Evolutionary conservation across 2,888 invertebrate species (phyloP).

Genomic region (Brenthis hecate): DNA sequence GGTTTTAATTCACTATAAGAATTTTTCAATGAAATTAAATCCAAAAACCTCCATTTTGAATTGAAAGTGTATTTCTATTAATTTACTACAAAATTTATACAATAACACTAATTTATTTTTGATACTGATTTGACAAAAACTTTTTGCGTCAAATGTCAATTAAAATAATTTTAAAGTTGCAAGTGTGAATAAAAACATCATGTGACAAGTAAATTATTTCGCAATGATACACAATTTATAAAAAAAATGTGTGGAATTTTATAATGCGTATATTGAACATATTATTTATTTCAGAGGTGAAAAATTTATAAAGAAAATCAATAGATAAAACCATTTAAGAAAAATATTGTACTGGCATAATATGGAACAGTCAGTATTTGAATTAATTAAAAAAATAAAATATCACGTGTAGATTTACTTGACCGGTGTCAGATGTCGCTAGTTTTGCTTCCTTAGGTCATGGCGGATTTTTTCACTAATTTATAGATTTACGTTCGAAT

Average conservation of each 20-base stretch:
- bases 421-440: slow-evolving; percentile 71
- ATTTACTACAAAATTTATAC: slow-evolving; percentile 26
- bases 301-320: no score
- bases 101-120: slow-evolving; percentile 31
- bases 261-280: no score
- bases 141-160: slow-evolving; percentile 42
- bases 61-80: slow-evolving; percentile 42
- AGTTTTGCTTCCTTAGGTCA: slow-evolving; percentile 72
- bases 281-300: no score
- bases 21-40: slow-evolving; percentile 34
- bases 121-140: slow-evolving; percentile 41
- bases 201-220: slow-evolving; percentile 7
- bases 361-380: slow-evolving; percentile 64
- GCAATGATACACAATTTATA: no score
- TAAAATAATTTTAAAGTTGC: slow-evolving; percentile 29
- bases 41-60: slow-evolving; percentile 49
- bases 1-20: slow-evolving; percentile 45
- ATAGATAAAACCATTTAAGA: no score
- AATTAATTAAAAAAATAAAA: slow-evolving; percentile 58
- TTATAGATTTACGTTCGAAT: slow-evolving; percentile 68
- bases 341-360: slow-evolving; percentile 54
- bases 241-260: no score
- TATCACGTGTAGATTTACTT: slow-evolving; percentile 73
- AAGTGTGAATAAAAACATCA: slow-evolving; percentile 5
- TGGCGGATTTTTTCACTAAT: slow-evolving; percentile 78